Base-by-base conservation (phyloP, 1,140 invertebrate species). In the Homalodisca vitripennis region DNA sequence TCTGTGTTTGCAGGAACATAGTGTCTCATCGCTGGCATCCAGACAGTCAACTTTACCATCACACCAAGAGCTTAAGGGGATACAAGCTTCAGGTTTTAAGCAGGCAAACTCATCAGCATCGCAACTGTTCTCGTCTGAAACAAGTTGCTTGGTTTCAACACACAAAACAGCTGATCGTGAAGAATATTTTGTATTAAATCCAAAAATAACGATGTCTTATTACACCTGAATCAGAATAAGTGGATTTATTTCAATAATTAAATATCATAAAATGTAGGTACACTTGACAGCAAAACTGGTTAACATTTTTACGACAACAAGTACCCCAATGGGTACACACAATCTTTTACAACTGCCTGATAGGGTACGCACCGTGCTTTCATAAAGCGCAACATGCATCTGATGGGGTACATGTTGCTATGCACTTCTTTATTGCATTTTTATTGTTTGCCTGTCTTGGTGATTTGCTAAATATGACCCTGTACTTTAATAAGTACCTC, bases 1-100 rank as follows among this genome's bases (percentile, higher is more conserved):
- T 29, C 90, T 84, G 26, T 85, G 77, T 67, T 81, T 85, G 73
- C 92, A 94, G 1, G 86, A 84, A 74, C 93, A 95, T 53, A 81
- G 82, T 0, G 79, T 79, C 80, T 97, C 94, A 77, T 97, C 94
- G 71, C 89, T 92, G 3, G 85, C 87, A 78, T 96, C 93, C 14
- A 79, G 74, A 78, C 94, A 97, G 74, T 97, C 84, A 0, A 91
- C 85, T 1, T 81, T 80, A 55, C 87, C 87, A 77, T 96, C 87
- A 75, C 93, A 96, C 83, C 88, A 87, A 31, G 84, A 77, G 0
- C 74, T 75, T 12, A 79, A 77, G 14, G 79, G 71, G 1, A 95
- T 81, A 73, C 93, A 96, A 2, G 76, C 78, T 3, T 79, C 80
- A 26, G 79, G 79, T 73, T 84, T 82, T 14, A 75, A 74, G 73